Evolutionary conservation across 35 echinoderm and acorn worm genomes (phyloP), one percentile per base, ranked within the genome.

Genomic region (Diadema setosum): DNA sequence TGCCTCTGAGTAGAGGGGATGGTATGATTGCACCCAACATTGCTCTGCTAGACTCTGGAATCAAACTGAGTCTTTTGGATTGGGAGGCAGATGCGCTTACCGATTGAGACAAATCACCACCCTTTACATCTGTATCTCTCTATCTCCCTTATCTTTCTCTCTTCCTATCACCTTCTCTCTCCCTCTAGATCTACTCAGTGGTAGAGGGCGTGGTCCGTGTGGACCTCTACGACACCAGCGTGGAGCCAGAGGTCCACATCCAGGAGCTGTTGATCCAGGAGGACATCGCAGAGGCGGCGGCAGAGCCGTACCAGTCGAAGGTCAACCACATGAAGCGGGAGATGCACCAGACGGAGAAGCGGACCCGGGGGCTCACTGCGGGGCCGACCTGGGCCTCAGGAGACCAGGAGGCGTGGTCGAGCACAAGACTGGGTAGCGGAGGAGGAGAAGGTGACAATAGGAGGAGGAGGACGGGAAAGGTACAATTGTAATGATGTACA

Each of bases 101-200:
- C n/a, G n/a, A n/a, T n/a, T n/a, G n/a, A n/a, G n/a, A n/a, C n/a
- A n/a, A n/a, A n/a, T n/a, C n/a, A n/a, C n/a, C n/a, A n/a, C n/a
- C n/a, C n/a, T n/a, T n/a, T n/a, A n/a, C n/a, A n/a, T n/a, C n/a
- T n/a, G n/a, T n/a, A n/a, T n/a, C n/a, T n/a, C n/a, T n/a, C n/a
- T n/a, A n/a, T n/a, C n/a, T n/a, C n/a, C n/a, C n/a, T n/a, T n/a
- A n/a, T n/a, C n/a, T n/a, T n/a, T n/a, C n/a, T n/a, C n/a, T n/a
- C n/a, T n/a, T n/a, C n/a, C n/a, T n/a, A n/a, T n/a, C n/a, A n/a
- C n/a, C n/a, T n/a, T n/a, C n/a, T n/a, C n/a, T n/a, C n/a, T n/a
- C n/a, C n/a, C n/a, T n/a, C n/a, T 36, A 97, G 94, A 45, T 97
- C 5, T 97, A 74, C 69, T 97, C 94, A 20, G 76, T 97, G n/a